Evolutionary conservation across 2,797 vertebrate genomes (phyloP).

Genomic region (Neosilurus hyrtlii): DNA sequence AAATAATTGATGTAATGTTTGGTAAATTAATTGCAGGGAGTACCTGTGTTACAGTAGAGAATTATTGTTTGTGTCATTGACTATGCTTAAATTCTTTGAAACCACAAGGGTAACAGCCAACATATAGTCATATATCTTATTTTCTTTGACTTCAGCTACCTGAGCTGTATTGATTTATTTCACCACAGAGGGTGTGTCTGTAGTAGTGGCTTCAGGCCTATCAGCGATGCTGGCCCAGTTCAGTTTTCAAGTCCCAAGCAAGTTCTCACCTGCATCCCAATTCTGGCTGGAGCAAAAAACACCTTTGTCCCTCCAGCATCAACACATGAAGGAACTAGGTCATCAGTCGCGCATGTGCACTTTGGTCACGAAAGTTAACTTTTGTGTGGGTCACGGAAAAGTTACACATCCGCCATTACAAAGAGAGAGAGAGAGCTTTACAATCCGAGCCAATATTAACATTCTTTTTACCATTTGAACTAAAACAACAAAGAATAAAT

Average conservation of each 20-base stretch:
- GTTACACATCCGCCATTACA: too few relatives aligned
- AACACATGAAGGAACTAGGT: slow-evolving; percentile 31
- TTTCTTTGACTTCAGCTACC: background rate
- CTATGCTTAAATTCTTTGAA: background rate
- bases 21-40: background rate
- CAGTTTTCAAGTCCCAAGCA: slow-evolving; percentile 53
- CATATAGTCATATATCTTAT: background rate
- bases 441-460: too few relatives aligned
- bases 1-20: background rate
- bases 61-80: slow-evolving; percentile 1
- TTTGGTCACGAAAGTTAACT: too few relatives aligned
- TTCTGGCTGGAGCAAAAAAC: slow-evolving; percentile 62
- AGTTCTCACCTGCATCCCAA: slow-evolving; percentile 63
- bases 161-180: slow-evolving; percentile 14
- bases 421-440: too few relatives aligned
- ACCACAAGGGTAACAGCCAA: background rate
- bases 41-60: slow-evolving; percentile 1
- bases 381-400: too few relatives aligned
- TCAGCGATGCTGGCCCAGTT: slow-evolving; percentile 44
- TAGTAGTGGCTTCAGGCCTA: slow-evolving; percentile 20
- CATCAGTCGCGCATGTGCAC: too few relatives aligned
- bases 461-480: too few relatives aligned
- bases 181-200: background rate
- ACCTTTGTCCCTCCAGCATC: slow-evolving; percentile 57
- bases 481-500: too few relatives aligned